These are phyloP conservation scores for Pangasianodon gigas DNA, from an alignment of 2,113 vertebrate genomes.

Conservation along the genomic window DNA sequence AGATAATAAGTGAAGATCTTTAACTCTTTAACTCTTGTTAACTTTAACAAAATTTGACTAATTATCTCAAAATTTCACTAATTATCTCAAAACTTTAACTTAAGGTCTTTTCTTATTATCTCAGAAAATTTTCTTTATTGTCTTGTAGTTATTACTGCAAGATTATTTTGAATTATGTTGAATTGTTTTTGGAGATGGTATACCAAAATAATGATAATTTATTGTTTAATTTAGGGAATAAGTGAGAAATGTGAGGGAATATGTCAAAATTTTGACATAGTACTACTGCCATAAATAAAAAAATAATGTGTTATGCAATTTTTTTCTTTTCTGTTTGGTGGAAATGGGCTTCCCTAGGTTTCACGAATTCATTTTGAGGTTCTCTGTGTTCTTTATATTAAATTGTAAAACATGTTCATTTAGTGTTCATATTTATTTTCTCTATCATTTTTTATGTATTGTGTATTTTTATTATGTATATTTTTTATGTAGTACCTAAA, in stretches of 20 bases:
- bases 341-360: not conserved
- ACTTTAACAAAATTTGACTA: too few species aligned
- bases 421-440: not conserved
- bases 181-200: not conserved
- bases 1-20: too few species aligned
- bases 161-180: not conserved
- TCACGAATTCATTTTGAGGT: not conserved
- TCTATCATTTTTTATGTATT: not conserved
- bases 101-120: too few species aligned
- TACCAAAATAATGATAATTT: not conserved
- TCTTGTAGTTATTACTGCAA: too few species aligned
- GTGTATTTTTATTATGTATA: slow-evolving; percentile 29
- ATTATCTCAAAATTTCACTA: too few species aligned
- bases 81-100: too few species aligned
- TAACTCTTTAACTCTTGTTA: too few species aligned
- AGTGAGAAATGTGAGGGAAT: not conserved
- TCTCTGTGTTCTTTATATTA: not conserved
- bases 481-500: slow-evolving; percentile 84
- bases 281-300: not conserved
- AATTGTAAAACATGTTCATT: not conserved
- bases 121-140: too few species aligned
- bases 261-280: not conserved
- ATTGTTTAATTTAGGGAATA: not conserved
- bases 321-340: not conserved
- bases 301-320: not conserved